Base-by-base conservation (phyloP, 2,113 vertebrate species). In the Uria aalge region DNA sequence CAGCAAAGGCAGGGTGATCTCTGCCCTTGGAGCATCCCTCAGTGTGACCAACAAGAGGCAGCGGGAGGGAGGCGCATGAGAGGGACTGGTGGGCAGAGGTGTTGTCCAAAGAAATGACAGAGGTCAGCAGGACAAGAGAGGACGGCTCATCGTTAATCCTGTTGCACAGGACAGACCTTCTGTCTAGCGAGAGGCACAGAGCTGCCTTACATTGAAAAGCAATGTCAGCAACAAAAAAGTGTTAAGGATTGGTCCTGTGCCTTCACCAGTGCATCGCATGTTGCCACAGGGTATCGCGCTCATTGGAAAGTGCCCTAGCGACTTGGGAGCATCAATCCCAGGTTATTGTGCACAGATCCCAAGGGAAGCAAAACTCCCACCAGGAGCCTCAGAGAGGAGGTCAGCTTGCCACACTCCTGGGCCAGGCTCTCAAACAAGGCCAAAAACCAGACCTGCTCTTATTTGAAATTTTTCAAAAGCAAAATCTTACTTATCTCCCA, bases 251-350 rank as follows among this genome's bases (percentile, higher is more conserved):
- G 13, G 15, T 60, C 45, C 68, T 56, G 9, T 45, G 27, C 63
- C 34, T 29, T 76, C 40, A 43, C 40, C 22, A 67, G 40, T 3
- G 3, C 24, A 50, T 55, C 6, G 0, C 45, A 36, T 1, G 0
- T 32, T 53, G 52, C 34, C 32, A 45, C 36, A 47, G 57, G 30
- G 9, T 34, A 71, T 40, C 1, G 0, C 0, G 1, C 14, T 47
- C 5, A 0, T 22, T 72, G 29, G 47, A 66, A 85, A 60, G 36
- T 38, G 52, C 15, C 29, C 20, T 23, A 27, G 14, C 50, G 36
- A 62, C 24, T 75, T 55, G 32, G 27, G 18, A 84, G 6, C 56
- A 67, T 50, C 52, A 34, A 3, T 45, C 62, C 11, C 21, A 56
- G 27, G 34, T 32, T 63, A 29, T 2, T 6, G 20, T 59, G 32